Base-by-base conservation (phyloP, 2,888 invertebrate genomes). In the Lydus trimaculatus region DNA sequence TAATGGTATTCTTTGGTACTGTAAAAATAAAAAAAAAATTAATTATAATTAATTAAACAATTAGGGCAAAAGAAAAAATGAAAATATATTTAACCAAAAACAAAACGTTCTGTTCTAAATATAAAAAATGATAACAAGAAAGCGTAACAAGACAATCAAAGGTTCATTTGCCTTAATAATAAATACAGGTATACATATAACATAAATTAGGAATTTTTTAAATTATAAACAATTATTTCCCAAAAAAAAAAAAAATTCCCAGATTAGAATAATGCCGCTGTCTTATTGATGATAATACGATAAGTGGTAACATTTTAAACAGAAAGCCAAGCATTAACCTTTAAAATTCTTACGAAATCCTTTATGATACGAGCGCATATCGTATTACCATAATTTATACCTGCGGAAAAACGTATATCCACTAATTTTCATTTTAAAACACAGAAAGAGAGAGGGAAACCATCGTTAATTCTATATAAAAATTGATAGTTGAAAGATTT, bases 1-100 rank as follows among this genome's bases (percentile, higher is more conserved):
- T 48, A 72, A 69, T 66, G 43, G 67, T 67, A 60, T 66, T 70
- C 58, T 69, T 58, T 72, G 73, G 23, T 66, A 63, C 76, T 76
- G 72, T 8, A 75, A 73, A 39, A 60, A 67, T 33, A 59, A 43
- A 36, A 17, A 5, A 58, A 59, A 58, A 56, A 64, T 63, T 11
- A 65, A 61, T 33, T 28, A 28, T n/a, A n/a, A 58, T 20, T 56
- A 33, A 36, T 31, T 1, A 11, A 31, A 36, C 11, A 31, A 31
- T 36, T 39, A 25, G 52, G 23, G 31, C 39, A 31, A 31, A 15
- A 11, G 25, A 25, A 20, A 2, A 23, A 48, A 66, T 39, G 39
- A 48, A 58, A 36, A 4, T 17, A 61, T 52, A 67, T 56, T 58
- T 64, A 61, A 64, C 56, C 9, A 43, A 63, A 25, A 23, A 61